Evolutionary conservation across 2,888 invertebrate genomes (phyloP), one percentile per base, ranked within the genome.

Genomic region (Rhagium mordax): DNA sequence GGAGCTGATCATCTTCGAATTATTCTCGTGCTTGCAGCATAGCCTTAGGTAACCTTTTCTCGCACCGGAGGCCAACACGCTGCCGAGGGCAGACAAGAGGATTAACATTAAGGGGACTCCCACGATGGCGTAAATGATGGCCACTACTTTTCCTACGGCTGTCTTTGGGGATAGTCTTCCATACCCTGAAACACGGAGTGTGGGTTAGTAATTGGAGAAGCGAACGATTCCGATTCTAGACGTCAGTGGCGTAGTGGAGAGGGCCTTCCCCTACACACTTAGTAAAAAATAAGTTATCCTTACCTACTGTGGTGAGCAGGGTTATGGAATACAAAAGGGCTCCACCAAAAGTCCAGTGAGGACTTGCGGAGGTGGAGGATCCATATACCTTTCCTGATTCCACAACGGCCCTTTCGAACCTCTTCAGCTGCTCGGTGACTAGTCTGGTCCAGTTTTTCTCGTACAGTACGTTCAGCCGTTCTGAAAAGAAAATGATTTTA

Each of bases 91-190:
- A 13, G 96, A 95, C 81, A 97, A 89, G 85, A 96, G 95, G 67
- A 96, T 93, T 80, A 97, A 89, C 90, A 96, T 95, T 70, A 97
- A 88, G 4, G 97, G 97, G 62, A 97, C 96, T 13, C 96, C 96
- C 71, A 96, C 91, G 69, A 96, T 91, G 15, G 96, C 96, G 86
- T 97, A 97, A 48, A 95, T 89, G 84, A 97, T 96, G 3, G 96
- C 96, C 16, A 95, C 93, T 27, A 95, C 91, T 86, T 96, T 94
- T 3, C 96, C 96, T 27, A 93, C 91, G 13, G 94, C 91, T 10
- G 96, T 96, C 80, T 93, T 92, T 0, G 96, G 96, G 1, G 96
- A 94, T 21, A 96, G 91, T 86, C 95, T 95, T 61, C 96, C 96
- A 86, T 96, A 96, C 77, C 96, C 96, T 96, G 86, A 4, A 85